Conservation (phyloP, 1,140 invertebrate genomes). For the Adoxophyes honmai region DNA sequence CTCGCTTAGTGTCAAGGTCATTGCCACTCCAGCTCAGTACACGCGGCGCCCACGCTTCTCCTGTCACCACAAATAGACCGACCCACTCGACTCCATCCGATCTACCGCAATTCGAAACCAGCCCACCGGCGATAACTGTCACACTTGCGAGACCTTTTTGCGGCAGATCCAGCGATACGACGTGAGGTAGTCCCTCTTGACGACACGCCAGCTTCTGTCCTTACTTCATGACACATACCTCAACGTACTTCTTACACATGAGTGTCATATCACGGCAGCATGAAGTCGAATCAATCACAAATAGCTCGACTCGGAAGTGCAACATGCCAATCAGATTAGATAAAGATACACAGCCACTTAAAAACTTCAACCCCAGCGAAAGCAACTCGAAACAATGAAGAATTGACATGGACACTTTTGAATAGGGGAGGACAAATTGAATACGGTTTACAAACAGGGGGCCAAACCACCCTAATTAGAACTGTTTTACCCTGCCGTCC, state of each 20-base stretch:
- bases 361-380: background rate
- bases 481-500: background rate
- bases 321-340: too few relatives aligned
- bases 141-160: constrained; percentile 11
- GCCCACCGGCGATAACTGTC: constrained; percentile 2
- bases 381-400: constrained; percentile 1
- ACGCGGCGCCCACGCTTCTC: constrained; percentile 74
- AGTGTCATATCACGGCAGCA: too few relatives aligned
- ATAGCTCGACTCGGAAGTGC: too few relatives aligned
- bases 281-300: too few relatives aligned
- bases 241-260: too few relatives aligned
- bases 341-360: too few relatives aligned
- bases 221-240: too few relatives aligned
- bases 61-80: constrained; percentile 74
- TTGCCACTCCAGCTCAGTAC: constrained; percentile 72
- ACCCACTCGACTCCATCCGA: constrained; percentile 59
- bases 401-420: constrained; percentile 7
- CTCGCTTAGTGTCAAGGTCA: constrained; percentile 77
- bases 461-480: constrained; percentile 1
- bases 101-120: constrained; percentile 46
- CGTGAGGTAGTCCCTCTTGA: too few relatives aligned
- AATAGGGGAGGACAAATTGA: constrained; percentile 3
- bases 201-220: too few relatives aligned
- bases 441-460: constrained; percentile 1
- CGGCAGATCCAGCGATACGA: background rate